A percentile compares a stretch with the other conserved stretches of the same genome.
Evolutionary conservation across 2,113 vertebrate genomes (phyloP).

Genomic region (Platycercus adscitus): DNA sequence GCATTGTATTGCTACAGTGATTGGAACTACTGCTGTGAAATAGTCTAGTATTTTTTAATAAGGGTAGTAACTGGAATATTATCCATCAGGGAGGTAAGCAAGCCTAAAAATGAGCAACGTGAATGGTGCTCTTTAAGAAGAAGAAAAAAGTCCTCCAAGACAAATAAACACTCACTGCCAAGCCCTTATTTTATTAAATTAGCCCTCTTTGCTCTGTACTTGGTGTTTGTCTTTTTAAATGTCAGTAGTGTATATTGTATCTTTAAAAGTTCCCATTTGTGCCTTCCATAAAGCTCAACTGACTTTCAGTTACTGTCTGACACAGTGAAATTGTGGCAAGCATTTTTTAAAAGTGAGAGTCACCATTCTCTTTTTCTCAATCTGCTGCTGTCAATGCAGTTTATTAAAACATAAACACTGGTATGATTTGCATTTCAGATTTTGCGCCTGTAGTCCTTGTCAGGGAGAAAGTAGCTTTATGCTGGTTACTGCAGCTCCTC

Average conservation of each 20-base stretch:
- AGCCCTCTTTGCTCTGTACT: slow-evolving; percentile 28
- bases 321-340: slow-evolving; percentile 7
- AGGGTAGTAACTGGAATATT: slow-evolving; percentile 34
- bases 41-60: slow-evolving; percentile 24
- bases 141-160: not conserved
- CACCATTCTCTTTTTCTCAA: not conserved
- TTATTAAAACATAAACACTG: not conserved
- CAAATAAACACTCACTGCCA: not conserved
- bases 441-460: not conserved
- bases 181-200: slow-evolving; percentile 52
- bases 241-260: slow-evolving; percentile 14
- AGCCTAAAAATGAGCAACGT: slow-evolving; percentile 4
- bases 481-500: not conserved
- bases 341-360: slow-evolving; percentile 24
- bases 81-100: slow-evolving; percentile 17
- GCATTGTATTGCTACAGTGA: not conserved
- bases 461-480: not conserved
- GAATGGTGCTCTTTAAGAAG: slow-evolving; percentile 14
- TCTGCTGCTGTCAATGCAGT: not conserved
- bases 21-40: slow-evolving; percentile 5
- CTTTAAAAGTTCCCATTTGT: slow-evolving; percentile 42
- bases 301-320: slow-evolving; percentile 4
- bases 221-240: slow-evolving; percentile 38
- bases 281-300: slow-evolving; percentile 32
- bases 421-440: not conserved